Conservation (phyloP, 2,888 invertebrate genomes). For the Lasioglossum calceatum region DNA sequence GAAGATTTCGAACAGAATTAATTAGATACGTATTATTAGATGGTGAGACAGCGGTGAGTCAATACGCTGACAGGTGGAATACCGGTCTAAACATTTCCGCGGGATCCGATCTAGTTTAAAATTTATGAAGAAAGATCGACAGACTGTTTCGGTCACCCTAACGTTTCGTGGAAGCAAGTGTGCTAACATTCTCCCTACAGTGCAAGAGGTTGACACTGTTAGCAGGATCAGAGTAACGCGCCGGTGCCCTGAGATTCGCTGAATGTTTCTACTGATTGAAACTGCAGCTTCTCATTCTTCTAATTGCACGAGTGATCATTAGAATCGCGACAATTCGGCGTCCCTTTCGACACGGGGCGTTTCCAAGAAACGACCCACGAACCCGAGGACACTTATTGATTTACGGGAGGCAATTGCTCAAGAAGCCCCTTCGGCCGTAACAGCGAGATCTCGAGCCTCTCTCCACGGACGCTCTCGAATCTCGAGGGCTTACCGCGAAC, state of each 20-base stretch:
- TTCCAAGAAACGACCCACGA: conserved; percentile 41
- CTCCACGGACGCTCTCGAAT: conserved; percentile 54
- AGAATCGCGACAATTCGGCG: conserved; percentile 5
- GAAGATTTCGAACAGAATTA: neutral
- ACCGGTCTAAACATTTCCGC: neutral
- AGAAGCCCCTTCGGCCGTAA: conserved; percentile 58
- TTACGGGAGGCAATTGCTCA: conserved; percentile 68
- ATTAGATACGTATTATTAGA: neutral
- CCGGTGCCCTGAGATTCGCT: no score
- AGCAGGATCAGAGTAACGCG: no score
- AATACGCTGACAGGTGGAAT: no score
- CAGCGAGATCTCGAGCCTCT: conserved; percentile 59
- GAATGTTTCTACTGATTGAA: no score
- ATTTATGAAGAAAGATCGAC: neutral
- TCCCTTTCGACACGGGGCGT: conserved; percentile 39
- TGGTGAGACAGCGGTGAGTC: no score
- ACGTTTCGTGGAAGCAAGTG: conserved; percentile 23
- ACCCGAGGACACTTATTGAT: conserved; percentile 70
- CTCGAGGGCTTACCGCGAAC: conserved; percentile 46
- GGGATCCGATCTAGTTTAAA: neutral
- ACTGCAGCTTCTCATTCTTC: neutral
- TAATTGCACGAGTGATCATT: neutral
- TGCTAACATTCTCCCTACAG: no score
- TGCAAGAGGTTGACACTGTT: no score
- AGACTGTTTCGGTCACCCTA: neutral